Evolutionary conservation across 2,888 invertebrate species (phyloP).

Genomic region (Hirtodrosophila histrioides): DNA sequence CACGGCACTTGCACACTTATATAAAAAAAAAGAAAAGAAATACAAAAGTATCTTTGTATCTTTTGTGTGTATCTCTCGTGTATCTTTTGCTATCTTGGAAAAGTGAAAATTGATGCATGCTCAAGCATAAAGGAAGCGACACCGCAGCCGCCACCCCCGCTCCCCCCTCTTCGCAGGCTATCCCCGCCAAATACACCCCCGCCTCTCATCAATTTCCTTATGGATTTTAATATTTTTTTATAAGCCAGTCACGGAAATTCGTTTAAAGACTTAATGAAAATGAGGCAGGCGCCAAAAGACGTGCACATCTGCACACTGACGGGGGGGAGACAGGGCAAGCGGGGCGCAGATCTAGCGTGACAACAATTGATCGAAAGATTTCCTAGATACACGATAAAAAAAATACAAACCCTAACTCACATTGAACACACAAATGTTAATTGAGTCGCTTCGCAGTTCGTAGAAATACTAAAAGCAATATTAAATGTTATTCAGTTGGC

Average conservation of each 20-base stretch:
- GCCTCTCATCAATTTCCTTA: constrained; percentile 67
- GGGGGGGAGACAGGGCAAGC: background rate
- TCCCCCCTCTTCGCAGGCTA: no score
- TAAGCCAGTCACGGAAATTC: constrained; percentile 76
- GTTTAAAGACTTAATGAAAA: constrained; percentile 70
- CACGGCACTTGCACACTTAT: constrained; percentile 58
- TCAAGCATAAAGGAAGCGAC: constrained; percentile 51
- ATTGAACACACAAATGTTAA: constrained; percentile 45
- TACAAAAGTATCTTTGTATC: constrained; percentile 42
- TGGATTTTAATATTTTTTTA: constrained; percentile 79
- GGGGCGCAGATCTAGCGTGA: constrained; percentile 30
- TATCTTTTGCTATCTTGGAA: constrained; percentile 62
- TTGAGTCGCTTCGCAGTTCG: constrained; percentile 31
- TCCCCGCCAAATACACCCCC: constrained; percentile 23
- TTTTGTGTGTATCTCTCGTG: constrained; percentile 47
- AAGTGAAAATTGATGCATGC: constrained; percentile 78
- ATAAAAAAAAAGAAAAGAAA: constrained; percentile 52
- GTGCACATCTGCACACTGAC: constrained; percentile 39
- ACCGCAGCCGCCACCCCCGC: background rate
- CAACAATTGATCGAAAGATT: constrained; percentile 40
- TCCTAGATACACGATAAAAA: constrained; percentile 21
- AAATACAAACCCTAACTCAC: constrained; percentile 6
- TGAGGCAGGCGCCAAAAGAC: constrained; percentile 63
- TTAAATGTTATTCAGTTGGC: constrained; percentile 44
- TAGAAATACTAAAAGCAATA: no score